Evolutionary conservation across 2,888 invertebrate species (phyloP).

Genomic region (Phalangium opilio): DNA sequence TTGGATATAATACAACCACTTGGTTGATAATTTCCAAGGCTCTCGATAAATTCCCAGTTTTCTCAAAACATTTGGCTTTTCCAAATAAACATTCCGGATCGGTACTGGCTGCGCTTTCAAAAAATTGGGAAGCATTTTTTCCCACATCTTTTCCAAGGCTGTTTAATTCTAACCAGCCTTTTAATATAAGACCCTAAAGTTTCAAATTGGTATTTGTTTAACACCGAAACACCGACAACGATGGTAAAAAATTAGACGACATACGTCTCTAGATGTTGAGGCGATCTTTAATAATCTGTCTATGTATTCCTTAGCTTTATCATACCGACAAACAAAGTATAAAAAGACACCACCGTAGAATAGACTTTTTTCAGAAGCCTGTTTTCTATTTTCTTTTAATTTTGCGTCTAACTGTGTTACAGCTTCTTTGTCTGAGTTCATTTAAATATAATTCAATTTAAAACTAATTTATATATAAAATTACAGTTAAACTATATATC

Average conservation of each 20-base stretch:
- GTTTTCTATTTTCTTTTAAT: slow-evolving; percentile 58
- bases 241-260: no score
- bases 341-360: slow-evolving; percentile 63
- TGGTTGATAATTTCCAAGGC: slow-evolving; percentile 62
- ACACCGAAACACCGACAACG: no score
- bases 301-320: slow-evolving; percentile 67
- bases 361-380: slow-evolving; percentile 46
- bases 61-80: slow-evolving; percentile 56
- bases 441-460: no score
- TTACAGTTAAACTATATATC: no score
- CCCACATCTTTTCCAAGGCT: slow-evolving; percentile 28
- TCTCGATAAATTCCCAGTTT: slow-evolving; percentile 52
- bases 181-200: slow-evolving; percentile 48
- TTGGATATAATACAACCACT: slow-evolving; percentile 59
- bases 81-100: slow-evolving; percentile 64
- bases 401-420: slow-evolving; percentile 53
- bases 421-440: slow-evolving; percentile 51
- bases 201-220: no score
- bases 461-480: background rate
- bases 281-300: slow-evolving; percentile 54
- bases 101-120: slow-evolving; percentile 51
- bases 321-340: slow-evolving; percentile 51
- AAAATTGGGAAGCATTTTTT: slow-evolving; percentile 40
- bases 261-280: slow-evolving; percentile 27
- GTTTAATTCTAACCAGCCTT: slow-evolving; percentile 56